A percentile compares a stretch with the other conserved stretches of the same genome.
Evolutionary conservation across 2,888 invertebrate species (phyloP).

Genomic region (Amphipoea lucens): DNA sequence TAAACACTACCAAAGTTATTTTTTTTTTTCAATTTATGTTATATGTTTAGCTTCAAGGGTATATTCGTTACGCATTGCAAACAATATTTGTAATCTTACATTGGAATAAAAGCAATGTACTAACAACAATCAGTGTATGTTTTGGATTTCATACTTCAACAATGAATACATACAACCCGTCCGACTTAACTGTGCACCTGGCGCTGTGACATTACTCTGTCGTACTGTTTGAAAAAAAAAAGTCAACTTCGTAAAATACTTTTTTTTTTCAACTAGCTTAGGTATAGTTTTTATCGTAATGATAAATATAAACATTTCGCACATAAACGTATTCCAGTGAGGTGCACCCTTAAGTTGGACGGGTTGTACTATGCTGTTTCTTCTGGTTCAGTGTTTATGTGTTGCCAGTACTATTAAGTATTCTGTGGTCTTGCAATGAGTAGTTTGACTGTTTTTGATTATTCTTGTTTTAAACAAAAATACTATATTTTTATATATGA

Average conservation of each 20-base stretch:
- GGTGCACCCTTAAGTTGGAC: too few species aligned
- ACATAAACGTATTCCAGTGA: too few species aligned
- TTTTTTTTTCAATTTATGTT: not conserved
- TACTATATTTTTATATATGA: not conserved
- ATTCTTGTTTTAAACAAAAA: not conserved
- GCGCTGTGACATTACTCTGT: too few species aligned
- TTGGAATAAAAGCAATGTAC: slow-evolving; percentile 21
- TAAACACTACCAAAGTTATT: not conserved
- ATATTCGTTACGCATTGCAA: not conserved
- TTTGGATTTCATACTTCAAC: slow-evolving; percentile 36
- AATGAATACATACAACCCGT: not conserved
- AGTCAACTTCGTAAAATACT: too few species aligned
- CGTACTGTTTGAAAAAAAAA: too few species aligned
- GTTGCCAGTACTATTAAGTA: not conserved
- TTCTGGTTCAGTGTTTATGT: slow-evolving; percentile 1
- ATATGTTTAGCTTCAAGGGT: not conserved
- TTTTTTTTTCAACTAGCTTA: too few species aligned
- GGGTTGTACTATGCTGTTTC: not conserved
- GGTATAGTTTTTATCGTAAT: too few species aligned
- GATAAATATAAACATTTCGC: too few species aligned
- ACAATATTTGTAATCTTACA: slow-evolving; percentile 18
- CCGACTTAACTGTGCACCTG: too few species aligned
- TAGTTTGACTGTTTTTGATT: not conserved
- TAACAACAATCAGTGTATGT: slow-evolving; percentile 29
- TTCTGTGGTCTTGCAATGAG: not conserved